Evolutionary conservation across 1,140 invertebrate species (phyloP).

Genomic region (Caenorhabditis remanei): DNA sequence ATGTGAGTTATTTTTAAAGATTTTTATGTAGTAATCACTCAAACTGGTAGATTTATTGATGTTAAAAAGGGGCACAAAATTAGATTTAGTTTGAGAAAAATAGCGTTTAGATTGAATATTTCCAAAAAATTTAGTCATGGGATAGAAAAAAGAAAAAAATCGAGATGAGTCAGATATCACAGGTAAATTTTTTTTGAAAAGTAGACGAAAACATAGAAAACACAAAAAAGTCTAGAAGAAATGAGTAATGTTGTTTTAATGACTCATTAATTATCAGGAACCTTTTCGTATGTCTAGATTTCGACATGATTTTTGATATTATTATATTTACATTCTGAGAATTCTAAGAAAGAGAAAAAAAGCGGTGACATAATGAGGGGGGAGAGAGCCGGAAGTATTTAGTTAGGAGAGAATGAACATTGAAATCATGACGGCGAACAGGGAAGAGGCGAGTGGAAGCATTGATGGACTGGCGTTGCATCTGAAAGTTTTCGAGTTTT

Average conservation of each 20-base stretch:
- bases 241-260: not conserved
- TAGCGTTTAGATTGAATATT: not conserved
- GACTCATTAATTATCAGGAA: constrained; percentile 14
- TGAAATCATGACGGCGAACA: constrained; percentile 20
- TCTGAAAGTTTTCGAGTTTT: constrained; percentile 9
- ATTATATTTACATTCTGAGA: constrained; percentile 40
- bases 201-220: not conserved
- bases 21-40: not conserved
- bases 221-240: not conserved
- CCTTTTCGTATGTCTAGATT: not conserved
- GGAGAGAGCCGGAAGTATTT: not conserved
- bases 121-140: not conserved
- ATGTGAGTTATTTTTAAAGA: not conserved
- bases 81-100: constrained; percentile 10
- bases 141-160: not conserved
- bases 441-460: not conserved
- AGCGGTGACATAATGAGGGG: constrained; percentile 19
- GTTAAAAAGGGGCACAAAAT: not conserved
- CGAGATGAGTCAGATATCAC: constrained; percentile 32
- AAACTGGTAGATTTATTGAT: constrained; percentile 43
- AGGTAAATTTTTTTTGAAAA: not conserved
- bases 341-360: not conserved
- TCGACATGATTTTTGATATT: constrained; percentile 3
- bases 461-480: constrained; percentile 43
- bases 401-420: constrained; percentile 16